A percentile compares a stretch with the other conserved stretches of the same genome.
phyloP scores from a whole-genome alignment of 2,888 invertebrate species.

The Peribatodes rhomboidaria region DNA sequence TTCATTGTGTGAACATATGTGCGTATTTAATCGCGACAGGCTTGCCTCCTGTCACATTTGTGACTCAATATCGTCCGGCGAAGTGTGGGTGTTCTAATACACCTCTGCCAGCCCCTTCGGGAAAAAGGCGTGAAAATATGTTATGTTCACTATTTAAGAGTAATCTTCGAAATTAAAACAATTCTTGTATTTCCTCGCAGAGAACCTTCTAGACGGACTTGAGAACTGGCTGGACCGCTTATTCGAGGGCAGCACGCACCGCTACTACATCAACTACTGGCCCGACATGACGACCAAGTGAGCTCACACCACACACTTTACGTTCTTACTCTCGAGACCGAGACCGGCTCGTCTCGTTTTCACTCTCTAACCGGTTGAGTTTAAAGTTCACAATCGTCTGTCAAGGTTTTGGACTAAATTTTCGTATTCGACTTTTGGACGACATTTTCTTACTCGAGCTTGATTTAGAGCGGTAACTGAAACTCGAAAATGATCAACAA shows the following conservation, averaged over 20 bases:
- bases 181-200: constrained; percentile 82
- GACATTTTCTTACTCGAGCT: neutral
- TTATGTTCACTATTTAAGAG: too few species aligned
- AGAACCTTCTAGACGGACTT: constrained; percentile 95
- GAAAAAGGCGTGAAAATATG: too few species aligned
- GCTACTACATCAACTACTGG: constrained; percentile 99
- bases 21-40: too few species aligned
- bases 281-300: constrained; percentile 97
- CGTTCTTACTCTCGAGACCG: constrained; percentile 10
- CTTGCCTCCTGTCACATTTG: too few species aligned
- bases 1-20: too few species aligned
- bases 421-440: neutral
- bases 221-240: constrained; percentile 98
- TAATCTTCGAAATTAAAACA: neutral
- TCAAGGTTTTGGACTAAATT: constrained; percentile 9
- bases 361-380: constrained; percentile 11
- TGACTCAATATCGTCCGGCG: too few species aligned
- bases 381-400: constrained; percentile 9
- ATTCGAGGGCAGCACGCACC: constrained; percentile 98
- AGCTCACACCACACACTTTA: constrained; percentile 40
- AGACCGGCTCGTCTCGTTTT: constrained; percentile 9
- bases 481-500: too few species aligned
- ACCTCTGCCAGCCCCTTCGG: too few species aligned
- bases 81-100: too few species aligned
- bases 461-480: too few species aligned